phyloP scores from a whole-genome alignment of 2,888 invertebrate species.

The Esperia sulphurella region DNA sequence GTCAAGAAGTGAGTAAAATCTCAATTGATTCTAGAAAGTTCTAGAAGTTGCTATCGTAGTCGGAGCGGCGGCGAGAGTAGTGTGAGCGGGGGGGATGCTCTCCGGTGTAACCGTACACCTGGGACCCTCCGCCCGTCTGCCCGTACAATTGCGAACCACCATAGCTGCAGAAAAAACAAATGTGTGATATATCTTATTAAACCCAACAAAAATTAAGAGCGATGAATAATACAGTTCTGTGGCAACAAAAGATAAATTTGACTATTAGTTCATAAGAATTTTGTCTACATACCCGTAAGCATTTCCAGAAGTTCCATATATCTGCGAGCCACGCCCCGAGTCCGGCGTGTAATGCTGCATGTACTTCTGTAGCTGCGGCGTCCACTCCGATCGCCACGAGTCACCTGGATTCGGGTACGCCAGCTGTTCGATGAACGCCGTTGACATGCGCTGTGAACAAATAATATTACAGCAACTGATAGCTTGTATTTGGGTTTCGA shows the following conservation, averaged over 20 bases:
- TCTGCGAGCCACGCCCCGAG: constrained; percentile 72
- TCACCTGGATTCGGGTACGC: constrained; percentile 73
- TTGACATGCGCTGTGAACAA: constrained; percentile 62
- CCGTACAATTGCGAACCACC: constrained; percentile 83
- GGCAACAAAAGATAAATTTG: no score
- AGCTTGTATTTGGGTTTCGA: background rate
- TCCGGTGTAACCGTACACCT: constrained; percentile 75
- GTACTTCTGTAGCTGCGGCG: constrained; percentile 72
- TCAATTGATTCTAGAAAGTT: constrained; percentile 32
- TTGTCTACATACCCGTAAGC: constrained; percentile 54
- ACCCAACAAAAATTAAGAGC: no score
- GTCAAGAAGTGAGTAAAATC: constrained; percentile 57
- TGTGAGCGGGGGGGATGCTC: constrained; percentile 73
- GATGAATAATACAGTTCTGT: no score
- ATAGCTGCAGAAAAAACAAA: background rate
- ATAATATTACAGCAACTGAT: background rate
- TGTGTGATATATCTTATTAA: background rate
- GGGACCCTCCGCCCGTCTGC: constrained; percentile 80
- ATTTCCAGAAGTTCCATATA: constrained; percentile 63
- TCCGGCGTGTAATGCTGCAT: constrained; percentile 77
- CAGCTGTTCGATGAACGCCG: constrained; percentile 71
- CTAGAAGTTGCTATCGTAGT: constrained; percentile 90
- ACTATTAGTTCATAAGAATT: no score
- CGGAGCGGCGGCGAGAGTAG: constrained; percentile 83
- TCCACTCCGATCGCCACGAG: constrained; percentile 77